These are phyloP conservation scores for Eledone cirrhosa DNA, from an alignment of 2,888 invertebrate species.

Conservation along the genomic window DNA sequence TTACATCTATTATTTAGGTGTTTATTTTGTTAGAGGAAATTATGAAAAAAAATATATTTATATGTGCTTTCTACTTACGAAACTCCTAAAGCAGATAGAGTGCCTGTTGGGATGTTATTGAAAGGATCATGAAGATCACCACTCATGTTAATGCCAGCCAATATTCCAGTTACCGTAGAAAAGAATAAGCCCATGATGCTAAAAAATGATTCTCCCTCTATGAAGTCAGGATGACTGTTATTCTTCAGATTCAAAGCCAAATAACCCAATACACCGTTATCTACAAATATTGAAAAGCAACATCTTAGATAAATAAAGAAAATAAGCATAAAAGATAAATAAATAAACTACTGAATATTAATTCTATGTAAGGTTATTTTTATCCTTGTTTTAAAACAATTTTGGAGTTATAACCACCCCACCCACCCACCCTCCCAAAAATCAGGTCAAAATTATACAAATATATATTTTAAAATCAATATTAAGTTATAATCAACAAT, in stretches of 20 bases:
- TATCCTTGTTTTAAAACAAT: too few species aligned
- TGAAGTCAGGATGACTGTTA: slow-evolving; percentile 84
- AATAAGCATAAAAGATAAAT: neutral
- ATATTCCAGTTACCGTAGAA: slow-evolving; percentile 94
- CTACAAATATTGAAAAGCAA: slow-evolving; percentile 67
- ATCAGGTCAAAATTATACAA: too few species aligned
- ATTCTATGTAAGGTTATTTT: too few species aligned
- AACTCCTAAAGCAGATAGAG: slow-evolving; percentile 88
- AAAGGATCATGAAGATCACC: slow-evolving; percentile 93
- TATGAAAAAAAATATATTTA: neutral
- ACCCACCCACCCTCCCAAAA: too few species aligned
- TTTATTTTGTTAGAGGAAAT: too few species aligned
- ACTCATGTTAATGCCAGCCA: slow-evolving; percentile 98
- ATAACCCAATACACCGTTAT: slow-evolving; percentile 87
- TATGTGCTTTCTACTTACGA: slow-evolving; percentile 72
- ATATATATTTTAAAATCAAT: too few species aligned
- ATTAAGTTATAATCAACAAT: too few species aligned
- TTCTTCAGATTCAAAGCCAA: slow-evolving; percentile 79
- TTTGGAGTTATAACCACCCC: too few species aligned
- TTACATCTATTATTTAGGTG: too few species aligned
- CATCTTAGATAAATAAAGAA: neutral
- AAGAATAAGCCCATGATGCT: slow-evolving; percentile 97
- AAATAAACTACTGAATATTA: too few species aligned
- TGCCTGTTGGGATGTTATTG: slow-evolving; percentile 92
- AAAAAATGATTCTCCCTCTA: slow-evolving; percentile 88